Evolutionary conservation across 2,888 invertebrate species (phyloP), one percentile per base, ranked within the genome.

Genomic region (Thereva nobilitata): DNA sequence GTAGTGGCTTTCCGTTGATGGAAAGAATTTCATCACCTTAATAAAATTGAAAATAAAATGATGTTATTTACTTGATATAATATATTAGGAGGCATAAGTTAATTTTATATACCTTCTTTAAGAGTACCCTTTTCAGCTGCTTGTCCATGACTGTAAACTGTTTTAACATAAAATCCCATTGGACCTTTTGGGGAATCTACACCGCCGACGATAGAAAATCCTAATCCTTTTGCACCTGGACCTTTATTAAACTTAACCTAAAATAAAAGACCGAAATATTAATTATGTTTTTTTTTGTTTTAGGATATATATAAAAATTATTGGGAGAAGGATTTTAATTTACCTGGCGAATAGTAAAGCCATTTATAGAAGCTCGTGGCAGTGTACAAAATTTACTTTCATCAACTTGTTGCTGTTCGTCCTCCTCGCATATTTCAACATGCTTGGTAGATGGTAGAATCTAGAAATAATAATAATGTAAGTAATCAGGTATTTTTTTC

Each of bases 141-240:
- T 78, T 93, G 91, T 4, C 95, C 94, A 73, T 89, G 87, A 68
- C 90, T 89, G 77, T 93, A 92, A 70, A 95, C 89, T 35, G 92
- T 91, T 80, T 93, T 92, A 23, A 95, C 91, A 78, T 90, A 93
- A 73, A 95, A 92, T 50, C 93, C 93, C 87, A 93, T 91, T 73
- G 88, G 89, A 1, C 93, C 93, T 71, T 89, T 87, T 1, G 92
- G 91, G 9, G 92, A 92, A 77, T 94, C 94, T 64, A 86, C 86
- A 1, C 94, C 94, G 9, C 94, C 95, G 23, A 94, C 93, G 72
- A 94, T 92, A 73, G 93, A 93, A 82, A 94, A 94, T 12, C 94
- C 94, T 34, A 94, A 85, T 42, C 92, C 91, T 80, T 93, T 93
- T 70, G 89, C 88, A 9, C 92, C 91, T 3, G 90, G 89, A 54